These are phyloP conservation scores for Pelodiscus sinensis DNA, from an alignment of 2,113 vertebrate genomes.

Conservation along the genomic window DNA sequence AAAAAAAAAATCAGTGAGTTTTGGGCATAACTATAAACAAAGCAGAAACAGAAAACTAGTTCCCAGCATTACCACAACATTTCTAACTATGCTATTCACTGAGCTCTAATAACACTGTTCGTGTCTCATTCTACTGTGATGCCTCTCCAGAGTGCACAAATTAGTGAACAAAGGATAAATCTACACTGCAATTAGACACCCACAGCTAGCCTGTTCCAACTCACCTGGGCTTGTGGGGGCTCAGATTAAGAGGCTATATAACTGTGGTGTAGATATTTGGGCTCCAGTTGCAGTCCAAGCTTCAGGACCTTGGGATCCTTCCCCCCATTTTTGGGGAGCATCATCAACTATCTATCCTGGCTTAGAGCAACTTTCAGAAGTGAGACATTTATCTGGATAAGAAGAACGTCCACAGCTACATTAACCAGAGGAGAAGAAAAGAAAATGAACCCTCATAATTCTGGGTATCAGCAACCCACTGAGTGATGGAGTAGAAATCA, in stretches of 20 bases:
- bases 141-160: not conserved
- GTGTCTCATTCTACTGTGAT: not conserved
- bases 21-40: not conserved
- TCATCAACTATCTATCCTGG: not conserved
- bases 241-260: not conserved
- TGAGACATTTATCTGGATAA: not conserved
- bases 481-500: not conserved
- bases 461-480: not conserved
- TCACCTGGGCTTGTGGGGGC: not conserved
- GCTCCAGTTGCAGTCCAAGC: not conserved
- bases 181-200: not conserved
- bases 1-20: not conserved
- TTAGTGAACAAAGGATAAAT: not conserved
- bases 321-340: not conserved
- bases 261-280: not conserved
- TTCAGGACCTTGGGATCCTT: not conserved
- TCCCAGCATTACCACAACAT: not conserved
- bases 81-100: not conserved
- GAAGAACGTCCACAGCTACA: not conserved
- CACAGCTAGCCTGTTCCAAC: not conserved
- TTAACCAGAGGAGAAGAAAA: not conserved
- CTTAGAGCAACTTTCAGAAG: not conserved
- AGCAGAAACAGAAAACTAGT: not conserved
- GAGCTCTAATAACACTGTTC: not conserved
- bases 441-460: not conserved